phyloP scores from a whole-genome alignment of 2,113 vertebrate species.

The Onychorhynchus coronatus region DNA sequence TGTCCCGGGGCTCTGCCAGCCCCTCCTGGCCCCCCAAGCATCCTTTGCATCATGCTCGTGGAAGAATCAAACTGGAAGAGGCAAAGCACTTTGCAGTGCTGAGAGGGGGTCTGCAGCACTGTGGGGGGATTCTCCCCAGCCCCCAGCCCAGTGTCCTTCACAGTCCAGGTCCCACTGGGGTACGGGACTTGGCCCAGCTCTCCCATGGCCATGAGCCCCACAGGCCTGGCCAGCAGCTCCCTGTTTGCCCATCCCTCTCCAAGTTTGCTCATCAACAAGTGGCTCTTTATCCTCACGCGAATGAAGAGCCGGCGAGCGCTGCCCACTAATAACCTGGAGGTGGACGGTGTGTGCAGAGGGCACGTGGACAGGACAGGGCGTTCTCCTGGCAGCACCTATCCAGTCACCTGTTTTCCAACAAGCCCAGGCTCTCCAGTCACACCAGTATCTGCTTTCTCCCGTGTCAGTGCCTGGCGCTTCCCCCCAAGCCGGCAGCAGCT shows the following conservation, averaged over 20 bases:
- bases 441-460: background rate
- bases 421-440: accelerated
- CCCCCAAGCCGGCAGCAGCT: background rate
- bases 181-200: background rate
- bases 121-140: background rate
- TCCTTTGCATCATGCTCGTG: accelerated
- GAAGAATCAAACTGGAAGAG: accelerated
- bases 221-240: constrained; percentile 53
- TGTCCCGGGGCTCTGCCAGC: background rate
- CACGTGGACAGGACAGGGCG: background rate
- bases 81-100: accelerated
- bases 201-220: constrained; percentile 6
- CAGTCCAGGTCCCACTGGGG: background rate
- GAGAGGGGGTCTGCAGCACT: background rate
- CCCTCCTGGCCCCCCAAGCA: background rate
- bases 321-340: constrained; percentile 15
- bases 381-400: background rate
- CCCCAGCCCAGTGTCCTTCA: background rate
- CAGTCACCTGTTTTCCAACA: background rate
- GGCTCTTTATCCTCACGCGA: constrained; percentile 62
- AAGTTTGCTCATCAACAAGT: constrained; percentile 63
- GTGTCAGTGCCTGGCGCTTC: accelerated
- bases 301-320: constrained; percentile 51
- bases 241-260: constrained; percentile 67
- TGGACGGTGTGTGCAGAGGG: constrained; percentile 50